phyloP scores from a whole-genome alignment of 2,797 vertebrate genomes.

The Macropodus opercularis region DNA sequence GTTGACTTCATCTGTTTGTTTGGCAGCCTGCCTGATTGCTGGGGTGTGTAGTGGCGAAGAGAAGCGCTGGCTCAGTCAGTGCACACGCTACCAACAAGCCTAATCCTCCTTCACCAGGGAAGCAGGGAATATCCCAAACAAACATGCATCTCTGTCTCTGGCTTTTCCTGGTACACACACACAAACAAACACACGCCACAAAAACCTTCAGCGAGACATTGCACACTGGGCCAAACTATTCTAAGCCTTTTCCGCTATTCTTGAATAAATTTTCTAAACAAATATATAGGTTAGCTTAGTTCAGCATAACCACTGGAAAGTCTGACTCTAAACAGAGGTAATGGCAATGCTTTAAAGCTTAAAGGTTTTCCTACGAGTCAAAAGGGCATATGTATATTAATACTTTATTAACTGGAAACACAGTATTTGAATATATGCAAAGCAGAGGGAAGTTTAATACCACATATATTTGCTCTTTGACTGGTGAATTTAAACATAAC shows the following conservation, averaged over 20 bases:
- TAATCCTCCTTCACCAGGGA: constrained; percentile 59
- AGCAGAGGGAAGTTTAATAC: too few species aligned
- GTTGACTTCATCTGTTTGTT: constrained; percentile 84
- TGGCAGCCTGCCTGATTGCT: constrained; percentile 82
- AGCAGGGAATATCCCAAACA: constrained; percentile 53
- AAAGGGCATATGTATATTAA: too few species aligned
- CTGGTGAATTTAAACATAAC: too few species aligned
- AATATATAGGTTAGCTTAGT: neutral
- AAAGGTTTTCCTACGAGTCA: too few species aligned
- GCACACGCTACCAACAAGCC: constrained; percentile 48
- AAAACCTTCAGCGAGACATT: constrained; percentile 31
- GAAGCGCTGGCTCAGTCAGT: constrained; percentile 52
- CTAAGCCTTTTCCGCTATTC: constrained; percentile 29
- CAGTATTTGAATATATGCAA: too few species aligned
- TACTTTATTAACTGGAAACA: too few species aligned
- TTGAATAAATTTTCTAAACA: constrained; percentile 22
- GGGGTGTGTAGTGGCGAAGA: constrained; percentile 70
- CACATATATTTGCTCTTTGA: too few species aligned
- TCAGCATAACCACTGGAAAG: too few species aligned
- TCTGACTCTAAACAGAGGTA: too few species aligned
- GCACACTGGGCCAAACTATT: constrained; percentile 40
- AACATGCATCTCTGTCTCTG: constrained; percentile 52
- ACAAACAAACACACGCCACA: constrained; percentile 5
- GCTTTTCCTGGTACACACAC: constrained; percentile 13
- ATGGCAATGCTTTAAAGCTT: too few species aligned